A percentile compares a stretch with the other conserved stretches of the same genome.
phyloP scores from a whole-genome alignment of 2,888 invertebrate genomes.

The Chrysotoxum bicinctum region DNA sequence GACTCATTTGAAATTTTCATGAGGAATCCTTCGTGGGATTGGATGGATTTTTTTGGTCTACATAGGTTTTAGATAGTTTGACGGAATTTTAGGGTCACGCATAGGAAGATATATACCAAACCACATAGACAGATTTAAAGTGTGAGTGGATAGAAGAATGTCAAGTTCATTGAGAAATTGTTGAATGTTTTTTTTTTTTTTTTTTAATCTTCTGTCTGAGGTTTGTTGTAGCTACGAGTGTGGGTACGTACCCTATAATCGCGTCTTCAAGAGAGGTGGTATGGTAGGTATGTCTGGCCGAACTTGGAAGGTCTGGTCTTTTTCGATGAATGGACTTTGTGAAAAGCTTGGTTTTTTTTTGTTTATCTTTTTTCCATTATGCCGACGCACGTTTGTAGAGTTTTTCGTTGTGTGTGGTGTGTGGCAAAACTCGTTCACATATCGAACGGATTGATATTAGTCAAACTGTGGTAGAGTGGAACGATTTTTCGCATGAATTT shows the following conservation, averaged over 20 bases:
- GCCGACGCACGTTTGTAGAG: constrained; percentile 42
- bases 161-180: constrained; percentile 68
- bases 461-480: constrained; percentile 29
- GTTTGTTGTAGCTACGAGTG: neutral
- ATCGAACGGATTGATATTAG: constrained; percentile 29
- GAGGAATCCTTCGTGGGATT: constrained; percentile 59
- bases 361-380: constrained; percentile 23
- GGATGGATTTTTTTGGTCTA: constrained; percentile 43
- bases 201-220: constrained; percentile 14
- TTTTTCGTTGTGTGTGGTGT: neutral
- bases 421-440: constrained; percentile 12
- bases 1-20: constrained; percentile 72
- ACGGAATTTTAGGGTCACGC: constrained; percentile 63
- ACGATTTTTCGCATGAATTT: constrained; percentile 48
- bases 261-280: constrained; percentile 8
- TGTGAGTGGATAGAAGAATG: constrained; percentile 58
- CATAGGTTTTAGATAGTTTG: constrained; percentile 13
- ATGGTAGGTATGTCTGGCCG: constrained; percentile 2
- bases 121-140: neutral
- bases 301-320: neutral
- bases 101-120: neutral
- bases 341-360: constrained; percentile 45
- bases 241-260: neutral
- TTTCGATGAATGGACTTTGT: constrained; percentile 57
- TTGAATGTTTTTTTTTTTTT: constrained; percentile 3